Evolutionary conservation across 2,888 invertebrate species (phyloP), one percentile per base, ranked within the genome.

Genomic region (Leptogaster cylindrica): DNA sequence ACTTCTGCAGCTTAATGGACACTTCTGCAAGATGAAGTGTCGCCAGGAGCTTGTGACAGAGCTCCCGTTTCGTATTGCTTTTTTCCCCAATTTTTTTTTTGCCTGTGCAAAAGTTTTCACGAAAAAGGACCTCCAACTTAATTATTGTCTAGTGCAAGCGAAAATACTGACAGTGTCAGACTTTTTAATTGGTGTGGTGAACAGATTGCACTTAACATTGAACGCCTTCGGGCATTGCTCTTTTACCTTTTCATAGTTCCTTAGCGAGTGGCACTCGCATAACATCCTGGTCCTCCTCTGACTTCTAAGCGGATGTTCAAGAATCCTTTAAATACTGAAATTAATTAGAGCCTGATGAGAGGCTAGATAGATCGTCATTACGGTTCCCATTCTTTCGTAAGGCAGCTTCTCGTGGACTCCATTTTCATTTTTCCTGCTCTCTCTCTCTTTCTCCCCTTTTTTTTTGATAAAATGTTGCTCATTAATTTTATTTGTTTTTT

Each of bases 111-210:
- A 61, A 61, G 31, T 44, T 23, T 41, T 44, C 61, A 28, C 61
- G 61, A 20, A 41, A 41, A 41, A 61, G 28, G 44, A 27, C 61
- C 61, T 61, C 41, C 44, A n/a, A 20, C 2, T 16, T 44, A 44
- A 61, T 61, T 61, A 61, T 61, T 61, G 61, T 61, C 61, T 61
- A 61, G 61, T 61, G 44, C 44, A 27, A n/a, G 41, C 61, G 28
- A 61, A 61, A 61, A 44, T 8, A 8, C 27, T 18, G 28, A 44
- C 27, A 27, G 41, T 61, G 44, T 41, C 16, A 28, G 41, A 41
- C 61, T 44, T 61, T 61, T 61, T 61, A 61, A 61, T 61, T 61
- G 61, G 44, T 41, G 16, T 44, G 61, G 61, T 44, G 39, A 61
- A 44, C 61, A 28, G 44, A 27, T 61, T 44, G 20, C 20, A 20